Evolutionary conservation across 2,113 vertebrate species (phyloP).

Genomic region (Microcebus murinus): DNA sequence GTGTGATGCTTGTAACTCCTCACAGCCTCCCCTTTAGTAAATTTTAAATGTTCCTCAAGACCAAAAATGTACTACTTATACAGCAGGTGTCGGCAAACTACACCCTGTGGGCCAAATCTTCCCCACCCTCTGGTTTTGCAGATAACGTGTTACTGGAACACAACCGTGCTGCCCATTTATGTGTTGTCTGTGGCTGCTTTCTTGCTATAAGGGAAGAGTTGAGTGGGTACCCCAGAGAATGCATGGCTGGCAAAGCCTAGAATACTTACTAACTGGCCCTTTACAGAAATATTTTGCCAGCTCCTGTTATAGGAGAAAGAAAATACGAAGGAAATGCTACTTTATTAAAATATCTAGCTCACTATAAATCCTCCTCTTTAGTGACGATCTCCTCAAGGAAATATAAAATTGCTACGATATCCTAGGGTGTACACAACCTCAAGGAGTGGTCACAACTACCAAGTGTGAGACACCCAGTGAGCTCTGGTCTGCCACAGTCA

Average conservation of each 20-base stretch:
- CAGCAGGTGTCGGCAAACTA: not conserved
- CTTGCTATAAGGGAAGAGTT: not conserved
- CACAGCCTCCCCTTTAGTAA: not conserved
- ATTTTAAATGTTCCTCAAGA: not conserved
- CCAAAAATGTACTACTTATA: not conserved
- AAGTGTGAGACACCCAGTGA: not conserved
- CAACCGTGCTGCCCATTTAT: not conserved
- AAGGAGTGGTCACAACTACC: not conserved
- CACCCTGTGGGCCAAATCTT: not conserved
- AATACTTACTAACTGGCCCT: not conserved
- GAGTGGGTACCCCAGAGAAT: not conserved
- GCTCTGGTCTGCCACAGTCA: not conserved
- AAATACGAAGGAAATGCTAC: not conserved
- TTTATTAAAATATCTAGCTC: constrained; percentile 19
- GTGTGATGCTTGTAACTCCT: not conserved
- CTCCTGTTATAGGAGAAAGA: not conserved
- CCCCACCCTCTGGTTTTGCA: not conserved
- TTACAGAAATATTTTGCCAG: not conserved
- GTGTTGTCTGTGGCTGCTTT: not conserved
- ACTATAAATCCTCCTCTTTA: not conserved
- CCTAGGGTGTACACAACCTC: not conserved
- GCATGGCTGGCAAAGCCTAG: not conserved
- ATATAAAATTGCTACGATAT: not conserved
- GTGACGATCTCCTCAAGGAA: not conserved
- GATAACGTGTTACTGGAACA: not conserved